Evolutionary conservation across 2,797 vertebrate species (phyloP).

Genomic region (Alauda arvensis): DNA sequence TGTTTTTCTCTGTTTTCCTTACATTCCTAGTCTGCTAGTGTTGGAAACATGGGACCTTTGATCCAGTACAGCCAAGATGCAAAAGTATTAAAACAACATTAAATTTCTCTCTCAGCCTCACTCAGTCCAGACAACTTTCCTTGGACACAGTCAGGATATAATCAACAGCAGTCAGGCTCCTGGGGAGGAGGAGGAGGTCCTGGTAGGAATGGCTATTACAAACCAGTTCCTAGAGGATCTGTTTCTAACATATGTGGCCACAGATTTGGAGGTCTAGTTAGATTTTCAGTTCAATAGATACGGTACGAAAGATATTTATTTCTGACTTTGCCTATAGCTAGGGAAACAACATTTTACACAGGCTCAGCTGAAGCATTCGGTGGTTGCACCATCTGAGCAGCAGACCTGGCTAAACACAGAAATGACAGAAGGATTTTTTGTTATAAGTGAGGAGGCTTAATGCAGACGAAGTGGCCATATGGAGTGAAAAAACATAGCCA

Average conservation of each 20-base stretch:
- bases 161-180: not conserved
- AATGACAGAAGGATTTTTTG: conserved; percentile 62
- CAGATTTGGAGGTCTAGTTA: conserved; percentile 54
- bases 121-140: not conserved
- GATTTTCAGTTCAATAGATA: conserved; percentile 30
- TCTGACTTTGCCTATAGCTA: conserved; percentile 40
- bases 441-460: conserved; percentile 43
- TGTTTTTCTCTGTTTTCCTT: not conserved
- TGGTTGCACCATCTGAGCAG: conserved; percentile 52
- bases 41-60: not conserved
- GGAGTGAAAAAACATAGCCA: conserved; percentile 52
- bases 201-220: conserved; percentile 3
- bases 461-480: conserved; percentile 65
- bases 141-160: not conserved
- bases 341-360: conserved; percentile 38
- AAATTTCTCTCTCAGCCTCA: not conserved
- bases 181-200: not conserved
- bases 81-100: not conserved
- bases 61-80: not conserved
- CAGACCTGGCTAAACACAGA: conserved; percentile 59
- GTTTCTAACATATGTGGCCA: conserved; percentile 17
- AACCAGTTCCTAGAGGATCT: conserved; percentile 9
- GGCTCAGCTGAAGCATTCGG: conserved; percentile 17
- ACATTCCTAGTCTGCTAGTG: not conserved
- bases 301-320: conserved; percentile 44